Evolutionary conservation across 2,797 vertebrate genomes (phyloP).

Genomic region (Monodelphis domestica): DNA sequence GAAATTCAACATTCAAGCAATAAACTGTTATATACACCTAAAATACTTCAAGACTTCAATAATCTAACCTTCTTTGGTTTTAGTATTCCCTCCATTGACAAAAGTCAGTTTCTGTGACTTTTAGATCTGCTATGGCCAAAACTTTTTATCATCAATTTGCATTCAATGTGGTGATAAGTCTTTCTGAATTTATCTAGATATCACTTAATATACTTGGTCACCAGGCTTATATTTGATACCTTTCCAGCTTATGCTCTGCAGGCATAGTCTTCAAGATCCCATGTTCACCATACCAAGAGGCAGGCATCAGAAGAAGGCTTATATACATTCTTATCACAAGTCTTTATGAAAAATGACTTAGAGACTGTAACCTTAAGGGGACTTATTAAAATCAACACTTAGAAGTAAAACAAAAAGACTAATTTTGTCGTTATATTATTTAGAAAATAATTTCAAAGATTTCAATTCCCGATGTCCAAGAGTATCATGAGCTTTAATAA

Average conservation of each 20-base stretch:
- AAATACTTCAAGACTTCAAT: not conserved
- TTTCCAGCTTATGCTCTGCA: not conserved
- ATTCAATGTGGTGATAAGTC: too few species aligned
- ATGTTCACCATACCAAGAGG: not conserved
- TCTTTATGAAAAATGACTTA: not conserved
- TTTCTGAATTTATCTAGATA: not conserved
- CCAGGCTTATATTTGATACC: not conserved
- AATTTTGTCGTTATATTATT: not conserved
- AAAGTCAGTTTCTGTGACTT: not conserved
- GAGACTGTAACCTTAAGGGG: not conserved
- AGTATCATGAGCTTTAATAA: not conserved
- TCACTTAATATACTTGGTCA: not conserved
- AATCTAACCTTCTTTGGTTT: not conserved
- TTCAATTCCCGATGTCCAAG: not conserved
- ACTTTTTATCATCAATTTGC: too few species aligned
- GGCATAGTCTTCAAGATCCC: not conserved
- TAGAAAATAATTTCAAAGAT: not conserved
- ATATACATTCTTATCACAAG: not conserved
- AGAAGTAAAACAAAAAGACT: not conserved
- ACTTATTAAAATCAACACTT: not conserved
- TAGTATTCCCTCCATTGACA: not conserved
- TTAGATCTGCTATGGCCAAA: not conserved
- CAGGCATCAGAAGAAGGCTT: not conserved
- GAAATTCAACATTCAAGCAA: not conserved
- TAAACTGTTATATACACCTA: not conserved